Evolutionary conservation across 2,888 invertebrate species (phyloP).

Genomic region (Prenolepis imparis): DNA sequence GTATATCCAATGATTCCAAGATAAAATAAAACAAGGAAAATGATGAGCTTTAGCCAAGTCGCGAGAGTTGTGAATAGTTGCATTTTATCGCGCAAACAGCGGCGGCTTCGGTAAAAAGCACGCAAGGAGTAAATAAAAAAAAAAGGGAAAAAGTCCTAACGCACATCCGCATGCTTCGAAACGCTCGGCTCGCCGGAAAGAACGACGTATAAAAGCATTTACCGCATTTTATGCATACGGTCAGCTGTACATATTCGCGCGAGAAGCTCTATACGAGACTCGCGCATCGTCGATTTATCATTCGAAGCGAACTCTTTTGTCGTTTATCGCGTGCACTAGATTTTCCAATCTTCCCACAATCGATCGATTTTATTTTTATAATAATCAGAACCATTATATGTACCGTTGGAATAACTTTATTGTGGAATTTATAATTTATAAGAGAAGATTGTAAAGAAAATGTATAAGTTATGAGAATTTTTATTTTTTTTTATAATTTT

Average conservation of each 20-base stretch:
- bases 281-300: constrained; percentile 40
- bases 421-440: too few relatives aligned
- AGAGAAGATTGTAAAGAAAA: too few relatives aligned
- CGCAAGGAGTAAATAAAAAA: constrained; percentile 36
- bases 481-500: too few relatives aligned
- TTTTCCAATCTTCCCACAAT: constrained; percentile 26
- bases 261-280: constrained; percentile 22
- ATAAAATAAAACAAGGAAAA: neutral
- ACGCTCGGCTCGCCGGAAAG: constrained; percentile 38
- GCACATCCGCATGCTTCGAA: constrained; percentile 50
- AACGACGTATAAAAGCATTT: constrained; percentile 44
- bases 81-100: constrained; percentile 43
- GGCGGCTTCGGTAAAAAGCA: constrained; percentile 1
- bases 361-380: neutral
- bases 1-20: neutral
- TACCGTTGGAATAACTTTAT: too few relatives aligned
- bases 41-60: constrained; percentile 11
- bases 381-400: neutral
- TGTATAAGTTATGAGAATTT: too few relatives aligned
- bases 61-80: constrained; percentile 9
- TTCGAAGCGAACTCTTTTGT: constrained; percentile 11
- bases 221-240: constrained; percentile 49
- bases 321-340: neutral
- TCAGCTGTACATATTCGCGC: neutral
- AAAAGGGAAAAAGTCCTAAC: constrained; percentile 19